Evolutionary conservation across 2,797 vertebrate species (phyloP).

Genomic region (Mastacembelus armatus): DNA sequence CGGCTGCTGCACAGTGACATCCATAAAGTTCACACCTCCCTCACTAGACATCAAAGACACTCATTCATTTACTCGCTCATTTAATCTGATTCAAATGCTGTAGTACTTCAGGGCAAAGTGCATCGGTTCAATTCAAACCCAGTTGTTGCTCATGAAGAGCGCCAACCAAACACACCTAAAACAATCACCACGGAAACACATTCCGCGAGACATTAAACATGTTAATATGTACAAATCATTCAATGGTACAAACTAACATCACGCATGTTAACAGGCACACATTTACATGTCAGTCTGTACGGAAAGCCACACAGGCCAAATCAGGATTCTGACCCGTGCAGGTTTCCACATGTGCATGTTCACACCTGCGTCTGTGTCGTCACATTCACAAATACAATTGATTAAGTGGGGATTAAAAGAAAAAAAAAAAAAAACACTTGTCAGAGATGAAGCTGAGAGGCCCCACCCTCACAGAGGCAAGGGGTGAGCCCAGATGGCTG

Average conservation of each 20-base stretch:
- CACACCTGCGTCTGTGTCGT: conserved; percentile 43
- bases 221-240: conserved; percentile 83
- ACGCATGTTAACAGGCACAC: conserved; percentile 56
- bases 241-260: conserved; percentile 74
- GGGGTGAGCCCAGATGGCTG: conserved; percentile 53
- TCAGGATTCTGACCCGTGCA: background rate
- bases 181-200: conserved; percentile 86
- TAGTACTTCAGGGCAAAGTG: conserved; percentile 91
- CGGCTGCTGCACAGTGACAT: conserved; percentile 76
- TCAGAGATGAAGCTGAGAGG: conserved; percentile 18
- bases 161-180: conserved; percentile 73
- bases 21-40: conserved; percentile 65
- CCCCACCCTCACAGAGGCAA: background rate
- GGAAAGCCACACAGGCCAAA: background rate
- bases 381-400: conserved; percentile 80
- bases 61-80: conserved; percentile 55
- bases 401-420: conserved; percentile 50
- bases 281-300: conserved; percentile 3
- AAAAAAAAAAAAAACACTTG: background rate
- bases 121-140: conserved; percentile 86
- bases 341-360: conserved; percentile 13
- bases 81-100: conserved; percentile 81
- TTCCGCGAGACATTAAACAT: conserved; percentile 84
- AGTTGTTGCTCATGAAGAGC: too few species aligned
- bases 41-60: conserved; percentile 24